phyloP scores from a whole-genome alignment of 2,888 invertebrate genomes.

The Scaptomyza tumidula region DNA sequence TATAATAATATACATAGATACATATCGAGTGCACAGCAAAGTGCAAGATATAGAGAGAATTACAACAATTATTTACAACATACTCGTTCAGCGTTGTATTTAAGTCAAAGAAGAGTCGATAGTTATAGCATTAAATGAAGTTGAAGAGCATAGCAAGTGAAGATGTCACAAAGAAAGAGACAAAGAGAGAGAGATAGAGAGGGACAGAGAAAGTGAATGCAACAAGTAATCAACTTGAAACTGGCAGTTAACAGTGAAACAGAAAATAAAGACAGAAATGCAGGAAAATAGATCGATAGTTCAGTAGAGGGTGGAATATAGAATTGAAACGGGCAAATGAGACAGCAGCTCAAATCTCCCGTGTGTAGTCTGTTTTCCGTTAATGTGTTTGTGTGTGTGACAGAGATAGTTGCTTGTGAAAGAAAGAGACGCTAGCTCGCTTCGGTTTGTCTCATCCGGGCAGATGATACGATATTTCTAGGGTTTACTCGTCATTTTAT shows the following conservation, averaged over 20 bases:
- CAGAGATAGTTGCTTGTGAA: slow-evolving; percentile 6
- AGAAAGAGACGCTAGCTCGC: slow-evolving; percentile 54
- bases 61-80: slow-evolving; percentile 82
- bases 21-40: slow-evolving; percentile 33
- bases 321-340: slow-evolving; percentile 58
- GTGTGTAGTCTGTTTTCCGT: slow-evolving; percentile 38
- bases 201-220: slow-evolving; percentile 3
- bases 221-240: background rate
- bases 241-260: background rate
- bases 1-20: slow-evolving; percentile 61
- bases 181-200: background rate
- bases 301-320: slow-evolving; percentile 1
- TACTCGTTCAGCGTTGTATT: slow-evolving; percentile 66
- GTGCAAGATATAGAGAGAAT: slow-evolving; percentile 36
- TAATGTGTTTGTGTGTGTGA: slow-evolving; percentile 31
- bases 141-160: slow-evolving; percentile 13
- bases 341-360: slow-evolving; percentile 64
- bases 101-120: slow-evolving; percentile 36
- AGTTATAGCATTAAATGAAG: slow-evolving; percentile 24
- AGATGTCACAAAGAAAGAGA: background rate
- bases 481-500: slow-evolving; percentile 49
- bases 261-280: slow-evolving; percentile 4
- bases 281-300: background rate
- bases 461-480: slow-evolving; percentile 20
- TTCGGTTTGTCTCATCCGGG: slow-evolving; percentile 50